Evolutionary conservation across 2,797 vertebrate genomes (phyloP), one percentile per base, ranked within the genome.

Genomic region (Channallabes apus): DNA sequence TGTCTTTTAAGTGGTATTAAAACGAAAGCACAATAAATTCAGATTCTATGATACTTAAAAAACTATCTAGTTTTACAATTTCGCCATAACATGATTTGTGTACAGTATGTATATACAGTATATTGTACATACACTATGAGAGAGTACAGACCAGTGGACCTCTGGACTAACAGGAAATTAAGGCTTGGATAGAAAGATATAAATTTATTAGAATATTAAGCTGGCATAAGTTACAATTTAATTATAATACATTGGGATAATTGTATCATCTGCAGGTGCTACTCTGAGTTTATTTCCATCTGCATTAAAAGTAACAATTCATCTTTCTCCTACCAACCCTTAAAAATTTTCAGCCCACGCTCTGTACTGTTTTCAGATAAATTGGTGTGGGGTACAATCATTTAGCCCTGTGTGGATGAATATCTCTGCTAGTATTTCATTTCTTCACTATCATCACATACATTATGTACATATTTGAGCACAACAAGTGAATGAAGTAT

Each of bases 1-100:
- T 71, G 56, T 75, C 9, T 82, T 82, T 72, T 24, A 17, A 46
- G n/a, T 75, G 17, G 56, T 62, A 46, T 32, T 14, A 83, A 58
- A 75, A n/a, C 82, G 27, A 24, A 27, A 75, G 29, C 18, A 32
- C 62, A 79, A 22, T 38, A 17, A 62, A 58, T 59, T 27, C 20
- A 73, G 17, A 62, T 2, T 4, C 20, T 64, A 5, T 69, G 15
- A 64, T 78, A 76, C 59, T 68, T 7, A 61, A n/a, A 78, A 85
- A n/a, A n/a, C n/a, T n/a, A 56, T 51, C 56, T 59, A 58, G 29
- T 46, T 69, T 86, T 58, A 29, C 51, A 76, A 56, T 58, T 32
- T 32, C 7, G 58, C 8, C 3, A 58, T 56, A 54, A 32, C 0
- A 32, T 76, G 1, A 75, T 75, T 56, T 17, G 38, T 41, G 38